Evolutionary conservation across 2,113 vertebrate genomes (phyloP).

Genomic region (Lanius collurio): DNA sequence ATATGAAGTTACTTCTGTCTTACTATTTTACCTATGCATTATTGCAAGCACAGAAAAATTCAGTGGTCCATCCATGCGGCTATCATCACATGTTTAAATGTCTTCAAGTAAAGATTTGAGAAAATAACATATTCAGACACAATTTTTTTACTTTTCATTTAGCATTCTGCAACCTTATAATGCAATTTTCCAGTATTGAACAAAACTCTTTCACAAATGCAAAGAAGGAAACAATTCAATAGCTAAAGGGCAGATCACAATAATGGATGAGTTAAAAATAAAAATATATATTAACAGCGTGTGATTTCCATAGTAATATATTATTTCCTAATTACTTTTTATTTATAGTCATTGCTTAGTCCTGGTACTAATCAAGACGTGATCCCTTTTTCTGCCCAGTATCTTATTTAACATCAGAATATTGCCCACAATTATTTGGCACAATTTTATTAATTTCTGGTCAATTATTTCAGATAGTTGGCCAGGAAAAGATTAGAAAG

Average conservation of each 20-base stretch:
- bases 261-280: not conserved
- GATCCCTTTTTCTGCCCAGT: not conserved
- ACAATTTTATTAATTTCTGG: not conserved
- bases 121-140: not conserved
- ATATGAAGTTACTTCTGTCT: not conserved
- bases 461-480: not conserved
- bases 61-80: not conserved
- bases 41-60: not conserved
- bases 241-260: not conserved
- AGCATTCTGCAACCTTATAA: not conserved
- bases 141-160: not conserved
- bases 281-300: not conserved
- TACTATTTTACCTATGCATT: not conserved
- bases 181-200: not conserved
- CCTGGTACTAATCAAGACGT: not conserved
- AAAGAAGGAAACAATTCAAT: not conserved
- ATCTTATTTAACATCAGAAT: not conserved
- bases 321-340: not conserved
- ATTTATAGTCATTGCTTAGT: not conserved
- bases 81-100: not conserved
- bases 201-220: not conserved
- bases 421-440: not conserved
- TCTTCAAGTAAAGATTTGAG: not conserved
- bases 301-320: not conserved
- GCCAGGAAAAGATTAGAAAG: not conserved